These are phyloP conservation scores for Philantomba maxwellii DNA, from an alignment of 2,113 vertebrate species.

Conservation along the genomic window DNA sequence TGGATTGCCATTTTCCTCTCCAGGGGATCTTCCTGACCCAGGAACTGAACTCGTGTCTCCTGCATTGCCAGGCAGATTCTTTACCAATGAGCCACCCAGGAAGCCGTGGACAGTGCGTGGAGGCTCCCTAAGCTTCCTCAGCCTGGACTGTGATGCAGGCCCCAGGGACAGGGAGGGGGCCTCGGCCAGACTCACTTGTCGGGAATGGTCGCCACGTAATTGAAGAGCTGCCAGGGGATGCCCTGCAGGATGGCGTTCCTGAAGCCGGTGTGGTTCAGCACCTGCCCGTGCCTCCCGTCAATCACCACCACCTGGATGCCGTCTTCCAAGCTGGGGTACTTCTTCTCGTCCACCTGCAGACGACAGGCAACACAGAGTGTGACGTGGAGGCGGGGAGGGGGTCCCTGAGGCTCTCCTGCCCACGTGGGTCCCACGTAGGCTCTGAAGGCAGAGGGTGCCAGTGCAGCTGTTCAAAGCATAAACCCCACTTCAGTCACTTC, in stretches of 20 bases:
- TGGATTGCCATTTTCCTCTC: background rate
- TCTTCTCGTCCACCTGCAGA: conserved; percentile 87
- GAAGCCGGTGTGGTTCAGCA: conserved; percentile 85
- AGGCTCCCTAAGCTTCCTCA: background rate
- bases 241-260: conserved; percentile 88
- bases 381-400: fast-evolving
- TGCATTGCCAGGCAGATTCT: background rate
- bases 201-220: conserved; percentile 84
- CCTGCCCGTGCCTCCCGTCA: conserved; percentile 84
- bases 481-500: no score
- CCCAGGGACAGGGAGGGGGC: background rate
- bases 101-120: background rate
- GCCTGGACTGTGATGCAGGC: background rate
- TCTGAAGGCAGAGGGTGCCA: background rate
- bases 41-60: background rate
- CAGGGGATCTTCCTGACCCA: background rate
- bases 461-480: background rate
- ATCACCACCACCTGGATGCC: conserved; percentile 90
- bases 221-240: conserved; percentile 90
- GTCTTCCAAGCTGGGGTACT: conserved; percentile 86
- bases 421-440: fast-evolving
- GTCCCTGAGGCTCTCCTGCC: background rate
- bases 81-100: background rate
- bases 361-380: background rate
- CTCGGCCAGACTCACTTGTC: conserved; percentile 82